Evolutionary conservation across 1,140 invertebrate species (phyloP).

Genomic region (Cydia pomonella): DNA sequence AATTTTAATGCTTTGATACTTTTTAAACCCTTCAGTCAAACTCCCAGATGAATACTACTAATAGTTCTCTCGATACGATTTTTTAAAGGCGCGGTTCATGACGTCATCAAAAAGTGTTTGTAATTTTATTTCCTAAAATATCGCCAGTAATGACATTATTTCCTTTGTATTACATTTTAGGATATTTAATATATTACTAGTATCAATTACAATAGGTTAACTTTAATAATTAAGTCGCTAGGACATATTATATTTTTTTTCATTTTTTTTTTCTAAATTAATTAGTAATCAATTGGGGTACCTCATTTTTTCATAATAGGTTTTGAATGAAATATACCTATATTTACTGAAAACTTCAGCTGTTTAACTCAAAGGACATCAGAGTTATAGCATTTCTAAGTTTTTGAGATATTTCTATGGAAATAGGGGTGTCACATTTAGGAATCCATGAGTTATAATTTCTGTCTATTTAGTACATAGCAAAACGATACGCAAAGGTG

Average conservation of each 20-base stretch:
- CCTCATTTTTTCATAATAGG: no score
- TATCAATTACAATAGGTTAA: no score
- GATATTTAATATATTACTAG: not conserved
- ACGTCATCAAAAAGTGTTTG: no score
- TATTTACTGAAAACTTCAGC: not conserved
- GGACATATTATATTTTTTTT: no score
- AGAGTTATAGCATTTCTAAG: not conserved
- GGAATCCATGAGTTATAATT: not conserved
- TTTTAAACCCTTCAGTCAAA: not conserved
- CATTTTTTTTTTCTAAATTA: no score
- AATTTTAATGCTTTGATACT: not conserved
- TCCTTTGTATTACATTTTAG: slow-evolving; percentile 31
- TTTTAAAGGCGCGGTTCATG: not conserved
- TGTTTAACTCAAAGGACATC: not conserved
- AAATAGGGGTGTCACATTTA: slow-evolving; percentile 12
- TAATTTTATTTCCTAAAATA: no score
- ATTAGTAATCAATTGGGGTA: no score
- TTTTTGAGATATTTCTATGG: not conserved
- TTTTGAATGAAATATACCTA: no score
- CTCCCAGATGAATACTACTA: not conserved
- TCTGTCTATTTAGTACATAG: not conserved
- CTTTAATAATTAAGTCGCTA: no score
- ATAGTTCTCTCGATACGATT: not conserved
- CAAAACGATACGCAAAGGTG: not conserved
- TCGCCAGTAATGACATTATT: slow-evolving; percentile 2